Evolutionary conservation across 2,113 vertebrate genomes (phyloP), one percentile per base, ranked within the genome.

Genomic region (Mellivora capensis): DNA sequence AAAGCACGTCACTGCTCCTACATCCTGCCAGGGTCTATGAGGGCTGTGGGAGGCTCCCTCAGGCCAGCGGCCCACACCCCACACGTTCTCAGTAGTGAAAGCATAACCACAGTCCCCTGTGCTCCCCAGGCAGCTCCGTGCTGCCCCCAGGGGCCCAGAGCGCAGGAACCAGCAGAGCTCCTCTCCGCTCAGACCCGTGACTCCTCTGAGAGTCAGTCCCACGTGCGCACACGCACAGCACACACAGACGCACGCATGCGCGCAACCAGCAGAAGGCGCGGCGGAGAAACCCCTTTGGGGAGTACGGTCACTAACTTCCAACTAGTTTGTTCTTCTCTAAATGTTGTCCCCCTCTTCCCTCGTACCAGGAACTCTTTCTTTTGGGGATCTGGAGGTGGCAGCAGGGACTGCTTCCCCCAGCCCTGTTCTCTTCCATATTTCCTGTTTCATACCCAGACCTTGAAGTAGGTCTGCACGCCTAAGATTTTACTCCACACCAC

Each of bases 141-240:
- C 72, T 31, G 31, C 25, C 31, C 52, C 39, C 39, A 21, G 2
- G 2, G 10, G 27, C 9, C 20, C 39, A 52, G n/a, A 15, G 34
- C 62, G 34, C 44, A 67, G 76, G 44, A 84, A 47, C 52, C 17
- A 20, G 14, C 83, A 42, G 67, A 18, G 9, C 39, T 76, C 67
- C 57, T 86, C 57, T 44, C 23, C n/a, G n/a, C 71, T 61, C 59
- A 67, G 62, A 82, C 7, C 39, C 27, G 0, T 44, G 61, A n/a
- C 2, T 37, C 13, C 7, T 3, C 79, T 17, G 20, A 39, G 92
- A 72, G 5, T 25, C 39, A 79, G 52, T 44, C 54, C 54, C 34
- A 7, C 0, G 1, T 0, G 0, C 59, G 47, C 49, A 9, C 8
- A 7, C 2, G 14, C 20, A 1, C 1, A 1, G 13, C 72, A 20